phyloP scores from a whole-genome alignment of 2,797 vertebrate genomes.

The Garrulus glandarius region DNA sequence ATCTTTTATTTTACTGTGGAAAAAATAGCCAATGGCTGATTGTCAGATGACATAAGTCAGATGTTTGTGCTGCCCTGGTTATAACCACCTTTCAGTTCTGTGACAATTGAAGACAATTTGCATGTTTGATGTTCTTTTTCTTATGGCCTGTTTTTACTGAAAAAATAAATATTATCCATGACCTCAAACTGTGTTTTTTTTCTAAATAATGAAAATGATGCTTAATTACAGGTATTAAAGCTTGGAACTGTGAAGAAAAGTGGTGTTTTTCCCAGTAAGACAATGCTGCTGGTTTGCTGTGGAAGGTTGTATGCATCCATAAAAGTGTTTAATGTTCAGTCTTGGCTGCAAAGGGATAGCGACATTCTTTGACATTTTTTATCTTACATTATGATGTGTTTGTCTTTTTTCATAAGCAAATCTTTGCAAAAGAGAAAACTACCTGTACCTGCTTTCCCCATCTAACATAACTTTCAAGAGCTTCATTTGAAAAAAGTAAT shows the following conservation, averaged over 20 bases:
- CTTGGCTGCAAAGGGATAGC: not conserved
- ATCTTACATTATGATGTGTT: not conserved
- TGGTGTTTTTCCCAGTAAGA: not conserved
- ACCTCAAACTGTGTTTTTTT: not conserved
- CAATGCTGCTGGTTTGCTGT: not conserved
- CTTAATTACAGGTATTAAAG: not conserved
- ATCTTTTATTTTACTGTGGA: not conserved
- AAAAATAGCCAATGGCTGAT: not conserved
- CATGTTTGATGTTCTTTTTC: not conserved
- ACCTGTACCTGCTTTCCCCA: not conserved
- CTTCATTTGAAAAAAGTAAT: not conserved
- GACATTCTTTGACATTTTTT: not conserved
- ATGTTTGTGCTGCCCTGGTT: not conserved
- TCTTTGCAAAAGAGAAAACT: not conserved
- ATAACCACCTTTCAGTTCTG: not conserved
- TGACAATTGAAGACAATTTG: not conserved
- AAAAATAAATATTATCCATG: not conserved
- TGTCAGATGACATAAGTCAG: not conserved
- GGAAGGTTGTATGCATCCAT: not conserved
- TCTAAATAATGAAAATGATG: not conserved
- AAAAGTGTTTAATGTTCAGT: not conserved
- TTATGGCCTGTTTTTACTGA: not conserved
- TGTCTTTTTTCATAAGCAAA: not conserved
- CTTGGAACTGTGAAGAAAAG: not conserved
- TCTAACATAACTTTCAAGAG: not conserved